Percentiles rank a stretch among this genome's conserved stretches.
Evolutionary conservation across 2,888 invertebrate genomes (phyloP).

Genomic region (Embidobia sp.): DNA sequence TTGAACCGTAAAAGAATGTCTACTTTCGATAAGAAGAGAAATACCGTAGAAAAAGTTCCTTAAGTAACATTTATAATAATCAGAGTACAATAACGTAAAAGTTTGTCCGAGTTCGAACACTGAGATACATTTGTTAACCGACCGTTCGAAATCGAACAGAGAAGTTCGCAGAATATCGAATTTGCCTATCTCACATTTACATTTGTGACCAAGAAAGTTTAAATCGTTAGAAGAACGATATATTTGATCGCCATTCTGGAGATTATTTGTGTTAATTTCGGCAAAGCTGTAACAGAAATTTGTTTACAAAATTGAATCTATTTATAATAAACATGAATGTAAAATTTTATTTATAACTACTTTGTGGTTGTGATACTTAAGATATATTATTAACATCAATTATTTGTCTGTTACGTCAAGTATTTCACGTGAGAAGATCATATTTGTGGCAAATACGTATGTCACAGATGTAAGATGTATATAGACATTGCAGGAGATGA

Average conservation of each 20-base stretch:
- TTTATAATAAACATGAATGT: no score
- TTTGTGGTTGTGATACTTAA: no score
- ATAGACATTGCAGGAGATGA: constrained; percentile 55
- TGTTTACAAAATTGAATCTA: no score
- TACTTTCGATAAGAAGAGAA: no score
- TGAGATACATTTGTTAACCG: constrained; percentile 18
- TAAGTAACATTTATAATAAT: constrained; percentile 19
- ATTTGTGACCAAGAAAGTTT: constrained; percentile 2
- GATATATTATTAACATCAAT: no score
- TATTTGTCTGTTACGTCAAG: constrained; percentile 14
- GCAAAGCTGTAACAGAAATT: no score
- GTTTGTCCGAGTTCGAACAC: constrained; percentile 6
- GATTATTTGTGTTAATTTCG: no score
- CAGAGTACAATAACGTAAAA: constrained; percentile 7
- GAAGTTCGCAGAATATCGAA: constrained; percentile 11
- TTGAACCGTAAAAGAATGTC: no score
- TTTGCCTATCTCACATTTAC: constrained; percentile 3
- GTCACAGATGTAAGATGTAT: constrained; percentile 48
- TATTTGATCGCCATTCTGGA: no score
- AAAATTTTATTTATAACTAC: no score
- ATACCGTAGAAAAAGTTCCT: neutral
- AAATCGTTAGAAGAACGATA: no score
- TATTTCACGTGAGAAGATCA: constrained; percentile 67
- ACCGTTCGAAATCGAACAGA: constrained; percentile 3
- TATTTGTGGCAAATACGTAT: constrained; percentile 54